phyloP scores from a whole-genome alignment of 2,888 invertebrate species.

The Syritta pipiens region DNA sequence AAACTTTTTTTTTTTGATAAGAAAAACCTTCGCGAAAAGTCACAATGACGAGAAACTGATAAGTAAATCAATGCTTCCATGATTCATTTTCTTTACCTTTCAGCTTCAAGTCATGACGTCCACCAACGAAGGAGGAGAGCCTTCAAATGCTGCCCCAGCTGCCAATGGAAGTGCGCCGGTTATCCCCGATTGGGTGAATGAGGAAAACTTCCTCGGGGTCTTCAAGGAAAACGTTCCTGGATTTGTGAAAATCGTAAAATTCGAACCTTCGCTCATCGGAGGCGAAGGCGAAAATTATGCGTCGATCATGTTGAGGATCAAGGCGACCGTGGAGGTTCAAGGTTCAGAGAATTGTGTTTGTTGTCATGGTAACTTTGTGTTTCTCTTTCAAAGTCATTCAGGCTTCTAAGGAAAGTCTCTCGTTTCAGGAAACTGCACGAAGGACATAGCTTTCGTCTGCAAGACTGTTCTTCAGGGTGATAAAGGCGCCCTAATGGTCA shows the following conservation, averaged over 20 bases:
- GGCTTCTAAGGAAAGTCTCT: neutral
- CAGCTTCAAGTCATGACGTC: neutral
- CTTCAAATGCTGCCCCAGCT: too few relatives aligned
- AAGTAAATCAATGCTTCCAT: too few relatives aligned
- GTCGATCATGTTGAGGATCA: slow-evolving; percentile 72
- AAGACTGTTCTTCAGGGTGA: slow-evolving; percentile 73
- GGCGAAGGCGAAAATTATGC: slow-evolving; percentile 75
- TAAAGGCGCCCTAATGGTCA: slow-evolving; percentile 47
- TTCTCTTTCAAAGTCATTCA: neutral
- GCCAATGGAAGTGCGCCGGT: neutral
- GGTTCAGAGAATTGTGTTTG: slow-evolving; percentile 65
- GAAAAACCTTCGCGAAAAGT: too few relatives aligned
- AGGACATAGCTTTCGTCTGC: slow-evolving; percentile 72
- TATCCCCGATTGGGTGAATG: slow-evolving; percentile 57
- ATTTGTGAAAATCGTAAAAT: slow-evolving; percentile 70
- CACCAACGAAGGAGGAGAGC: too few relatives aligned
- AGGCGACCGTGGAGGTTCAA: slow-evolving; percentile 70
- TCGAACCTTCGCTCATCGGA: slow-evolving; percentile 68
- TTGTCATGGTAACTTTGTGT: neutral
- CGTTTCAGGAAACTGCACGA: slow-evolving; percentile 7
- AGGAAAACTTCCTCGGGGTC: slow-evolving; percentile 70
- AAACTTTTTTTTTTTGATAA: too few relatives aligned
- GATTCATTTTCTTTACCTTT: too few relatives aligned
- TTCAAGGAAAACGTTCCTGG: slow-evolving; percentile 70
- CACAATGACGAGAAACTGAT: too few relatives aligned